phyloP scores from a whole-genome alignment of 2,113 vertebrate genomes.

The Lepidothrix coronata region DNA sequence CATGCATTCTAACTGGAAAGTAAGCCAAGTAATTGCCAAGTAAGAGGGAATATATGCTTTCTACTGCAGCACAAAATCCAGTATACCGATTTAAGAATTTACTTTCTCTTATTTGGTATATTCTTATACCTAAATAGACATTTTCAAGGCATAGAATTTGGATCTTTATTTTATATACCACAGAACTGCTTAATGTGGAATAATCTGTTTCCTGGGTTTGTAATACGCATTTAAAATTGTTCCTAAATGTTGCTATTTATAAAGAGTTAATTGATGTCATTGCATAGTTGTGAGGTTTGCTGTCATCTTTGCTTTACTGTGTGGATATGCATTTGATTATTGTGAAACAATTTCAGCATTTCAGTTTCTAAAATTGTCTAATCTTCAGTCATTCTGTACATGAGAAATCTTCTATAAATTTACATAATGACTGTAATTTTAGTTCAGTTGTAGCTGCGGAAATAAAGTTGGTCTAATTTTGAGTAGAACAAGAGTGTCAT shows the following conservation, averaged over 20 bases:
- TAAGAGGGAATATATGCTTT: conserved; percentile 38
- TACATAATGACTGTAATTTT: neutral
- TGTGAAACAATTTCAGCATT: conserved; percentile 46
- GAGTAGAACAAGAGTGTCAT: neutral
- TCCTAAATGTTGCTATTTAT: neutral
- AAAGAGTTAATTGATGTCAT: conserved; percentile 2
- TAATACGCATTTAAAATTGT: neutral
- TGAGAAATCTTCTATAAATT: neutral
- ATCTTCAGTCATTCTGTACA: conserved; percentile 27
- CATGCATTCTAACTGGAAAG: neutral
- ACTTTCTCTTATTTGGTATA: neutral
- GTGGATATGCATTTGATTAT: conserved; percentile 10
- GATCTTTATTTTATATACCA: neutral
- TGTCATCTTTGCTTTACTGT: conserved; percentile 19
- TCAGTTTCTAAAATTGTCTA: conserved; percentile 15
- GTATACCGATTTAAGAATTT: conserved; percentile 28
- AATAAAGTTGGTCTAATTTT: neutral
- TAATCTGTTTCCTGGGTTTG: neutral
- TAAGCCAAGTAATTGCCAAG: neutral
- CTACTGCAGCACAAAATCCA: neutral
- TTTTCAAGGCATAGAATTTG: neutral
- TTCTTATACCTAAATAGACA: neutral
- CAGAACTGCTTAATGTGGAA: neutral
- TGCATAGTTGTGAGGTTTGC: conserved; percentile 14
- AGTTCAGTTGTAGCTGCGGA: neutral